Base-by-base conservation (phyloP, 2,888 invertebrate genomes). In the Trypoxylon attenuatum region DNA sequence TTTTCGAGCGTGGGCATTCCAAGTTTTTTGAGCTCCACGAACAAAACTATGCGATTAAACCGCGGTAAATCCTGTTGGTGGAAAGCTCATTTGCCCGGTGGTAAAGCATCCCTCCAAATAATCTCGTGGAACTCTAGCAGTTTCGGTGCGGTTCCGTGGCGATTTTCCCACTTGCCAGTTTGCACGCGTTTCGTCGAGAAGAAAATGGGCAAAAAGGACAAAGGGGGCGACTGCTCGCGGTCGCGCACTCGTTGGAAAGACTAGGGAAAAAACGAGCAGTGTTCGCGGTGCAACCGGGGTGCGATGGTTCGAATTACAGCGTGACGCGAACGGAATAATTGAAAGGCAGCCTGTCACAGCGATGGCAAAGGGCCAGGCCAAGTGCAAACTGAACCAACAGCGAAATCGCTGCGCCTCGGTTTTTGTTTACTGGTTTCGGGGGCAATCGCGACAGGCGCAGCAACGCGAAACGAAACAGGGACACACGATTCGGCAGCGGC, bases 311-410 rank as follows among this genome's bases (percentile, higher is more conserved):
- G 71, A 71, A 75, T 74, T 76, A 74, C 76, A 50, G 58, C 47
- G 61, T 65, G 60, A 73, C 62, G 58, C 64, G 75, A 71, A 77
- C 69, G 76, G 79, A 78, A 82, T 82, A 80, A 81, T 80, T 79
- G 80, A 79, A 78, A 78, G 81, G 79, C 74, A 77, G 69, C 72
- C 72, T 69, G 72, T 73, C 74, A 66, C 67, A 56, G 62, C 69
- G 61, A 69, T 60, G 59, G 63, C 73, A 76, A 77, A 79, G 76
- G 74, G 69, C 65, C 70, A 73, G 69, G 75, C 76, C 78, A 78
- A 79, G 78, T 78, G 79, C 76, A 78, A 81, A 82, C 77, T 77
- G 80, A 82, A 78, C 76, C 71, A 54, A 43, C 64, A 50, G 55
- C 58, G 49, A 56, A 65, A 68, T 51, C 60, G 62, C 62, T 62